Conservation (phyloP, 2,797 vertebrate species). For the Brotula barbata region DNA sequence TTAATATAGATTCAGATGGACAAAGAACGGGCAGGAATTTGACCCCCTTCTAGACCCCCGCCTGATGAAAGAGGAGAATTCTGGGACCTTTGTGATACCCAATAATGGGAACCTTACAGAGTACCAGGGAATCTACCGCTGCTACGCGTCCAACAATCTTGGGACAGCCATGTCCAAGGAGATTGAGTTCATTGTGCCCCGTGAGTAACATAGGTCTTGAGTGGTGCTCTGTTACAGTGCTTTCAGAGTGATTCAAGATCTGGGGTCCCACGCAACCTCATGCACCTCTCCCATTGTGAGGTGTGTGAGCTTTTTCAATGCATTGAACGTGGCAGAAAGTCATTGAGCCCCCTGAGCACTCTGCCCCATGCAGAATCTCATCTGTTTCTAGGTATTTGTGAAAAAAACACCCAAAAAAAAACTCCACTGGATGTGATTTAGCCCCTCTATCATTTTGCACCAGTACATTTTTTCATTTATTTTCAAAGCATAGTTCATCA, state of each 20-base stretch:
- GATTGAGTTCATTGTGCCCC: constrained; percentile 91
- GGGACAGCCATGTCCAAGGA: constrained; percentile 92
- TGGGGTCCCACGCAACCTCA: constrained; percentile 50
- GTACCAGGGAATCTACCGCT: constrained; percentile 93
- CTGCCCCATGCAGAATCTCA: constrained; percentile 37
- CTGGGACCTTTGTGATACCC: constrained; percentile 91
- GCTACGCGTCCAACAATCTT: constrained; percentile 87
- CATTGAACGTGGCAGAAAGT: constrained; percentile 65
- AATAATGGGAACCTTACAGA: constrained; percentile 89
- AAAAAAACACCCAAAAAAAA: too few species aligned
- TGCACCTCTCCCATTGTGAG: constrained; percentile 51
- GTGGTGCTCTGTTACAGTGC: constrained; percentile 58
- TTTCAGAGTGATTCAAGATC: constrained; percentile 67
- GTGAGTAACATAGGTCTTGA: constrained; percentile 78
- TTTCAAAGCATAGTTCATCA: constrained; percentile 53
- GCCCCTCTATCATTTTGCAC: constrained; percentile 62
- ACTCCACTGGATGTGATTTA: constrained; percentile 26
- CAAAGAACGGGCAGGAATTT: constrained; percentile 88
- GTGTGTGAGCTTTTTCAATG: constrained; percentile 51
- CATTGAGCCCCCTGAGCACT: constrained; percentile 51
- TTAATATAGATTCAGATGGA: constrained; percentile 89
- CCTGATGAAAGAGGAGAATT: constrained; percentile 81
- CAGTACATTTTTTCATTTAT: constrained; percentile 61
- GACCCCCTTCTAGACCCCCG: constrained; percentile 84
- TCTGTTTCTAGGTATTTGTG: constrained; percentile 24